These are phyloP conservation scores for Atopsyche davidsoni DNA, from an alignment of 1,140 invertebrate genomes.

Conservation along the genomic window DNA sequence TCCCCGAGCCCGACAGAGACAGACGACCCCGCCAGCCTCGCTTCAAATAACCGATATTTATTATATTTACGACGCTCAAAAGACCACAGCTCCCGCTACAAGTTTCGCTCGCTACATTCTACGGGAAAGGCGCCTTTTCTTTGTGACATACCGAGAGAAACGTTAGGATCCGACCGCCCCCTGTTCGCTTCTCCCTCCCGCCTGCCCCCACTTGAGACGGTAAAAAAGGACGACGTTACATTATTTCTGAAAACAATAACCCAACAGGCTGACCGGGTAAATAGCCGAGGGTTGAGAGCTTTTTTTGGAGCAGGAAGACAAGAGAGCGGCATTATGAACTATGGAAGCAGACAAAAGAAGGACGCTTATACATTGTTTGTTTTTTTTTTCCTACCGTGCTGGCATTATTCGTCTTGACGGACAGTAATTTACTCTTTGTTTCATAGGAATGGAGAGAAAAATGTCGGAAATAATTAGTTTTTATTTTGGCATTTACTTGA, in stretches of 20 bases:
- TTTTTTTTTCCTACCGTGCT: not conserved
- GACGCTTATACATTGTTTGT: not conserved
- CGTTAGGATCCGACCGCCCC: conserved; percentile 25
- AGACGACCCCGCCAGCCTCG: conserved; percentile 26
- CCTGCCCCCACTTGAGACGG: conserved; percentile 19
- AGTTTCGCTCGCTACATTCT: conserved; percentile 48
- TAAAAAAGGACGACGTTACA: conserved; percentile 31
- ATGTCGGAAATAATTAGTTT: too few species aligned
- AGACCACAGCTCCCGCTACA: conserved; percentile 50
- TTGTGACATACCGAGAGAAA: conserved; percentile 33
- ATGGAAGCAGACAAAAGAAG: not conserved
- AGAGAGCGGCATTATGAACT: conserved; percentile 14
- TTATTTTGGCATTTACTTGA: too few species aligned
- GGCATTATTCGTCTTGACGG: too few species aligned
- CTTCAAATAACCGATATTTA: conserved; percentile 43
- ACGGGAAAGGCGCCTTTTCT: conserved; percentile 38
- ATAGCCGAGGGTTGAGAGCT: conserved; percentile 16
- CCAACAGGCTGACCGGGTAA: conserved; percentile 26
- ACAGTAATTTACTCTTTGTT: too few species aligned
- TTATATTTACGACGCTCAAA: conserved; percentile 53
- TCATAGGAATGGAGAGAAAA: too few species aligned
- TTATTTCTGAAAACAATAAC: conserved; percentile 32
- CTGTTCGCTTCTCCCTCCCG: conserved; percentile 9
- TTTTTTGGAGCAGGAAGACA: conserved; percentile 22
- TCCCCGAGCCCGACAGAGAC: conserved; percentile 12